These are phyloP conservation scores for Notolepis coatsorum DNA, from an alignment of 2,797 vertebrate species.

Conservation along the genomic window DNA sequence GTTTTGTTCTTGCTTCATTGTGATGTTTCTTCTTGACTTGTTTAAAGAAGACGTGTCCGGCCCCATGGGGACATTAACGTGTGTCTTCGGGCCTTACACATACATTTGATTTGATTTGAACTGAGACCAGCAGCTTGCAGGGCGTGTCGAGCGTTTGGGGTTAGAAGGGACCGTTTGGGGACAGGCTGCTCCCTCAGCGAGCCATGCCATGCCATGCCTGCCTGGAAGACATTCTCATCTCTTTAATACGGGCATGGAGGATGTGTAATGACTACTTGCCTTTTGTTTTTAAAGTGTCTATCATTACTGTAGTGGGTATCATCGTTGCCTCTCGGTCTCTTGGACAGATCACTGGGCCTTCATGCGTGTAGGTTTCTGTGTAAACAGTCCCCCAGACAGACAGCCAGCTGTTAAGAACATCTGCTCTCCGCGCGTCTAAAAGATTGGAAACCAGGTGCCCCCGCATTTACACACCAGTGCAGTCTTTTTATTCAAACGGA, in stretches of 20 bases:
- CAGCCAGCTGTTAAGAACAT: constrained; percentile 16
- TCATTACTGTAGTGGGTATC: constrained; percentile 28
- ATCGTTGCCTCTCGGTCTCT: no score
- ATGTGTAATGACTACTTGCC: constrained; percentile 56
- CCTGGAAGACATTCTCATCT: constrained; percentile 48
- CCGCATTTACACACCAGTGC: neutral
- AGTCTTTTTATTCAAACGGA: neutral
- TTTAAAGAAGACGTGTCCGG: no score
- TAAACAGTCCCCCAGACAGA: constrained; percentile 8
- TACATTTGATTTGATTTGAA: constrained; percentile 43
- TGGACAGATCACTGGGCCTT: constrained; percentile 27
- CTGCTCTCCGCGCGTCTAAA: constrained; percentile 1
- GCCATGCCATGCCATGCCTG: constrained; percentile 41
- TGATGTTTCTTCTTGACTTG: no score
- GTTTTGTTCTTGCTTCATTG: no score
- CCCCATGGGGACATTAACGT: no score
- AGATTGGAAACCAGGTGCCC: constrained; percentile 22
- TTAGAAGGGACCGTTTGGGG: constrained; percentile 50
- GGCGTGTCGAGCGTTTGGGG: constrained; percentile 51
- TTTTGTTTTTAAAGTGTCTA: constrained; percentile 34
- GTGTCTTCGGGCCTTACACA: no score
- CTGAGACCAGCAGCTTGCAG: constrained; percentile 43
- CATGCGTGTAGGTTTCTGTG: constrained; percentile 11
- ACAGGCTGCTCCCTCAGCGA: constrained; percentile 39
- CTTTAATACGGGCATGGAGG: constrained; percentile 33